phyloP scores from a whole-genome alignment of 2,888 invertebrate species.

The Cyclophora albipunctata region DNA sequence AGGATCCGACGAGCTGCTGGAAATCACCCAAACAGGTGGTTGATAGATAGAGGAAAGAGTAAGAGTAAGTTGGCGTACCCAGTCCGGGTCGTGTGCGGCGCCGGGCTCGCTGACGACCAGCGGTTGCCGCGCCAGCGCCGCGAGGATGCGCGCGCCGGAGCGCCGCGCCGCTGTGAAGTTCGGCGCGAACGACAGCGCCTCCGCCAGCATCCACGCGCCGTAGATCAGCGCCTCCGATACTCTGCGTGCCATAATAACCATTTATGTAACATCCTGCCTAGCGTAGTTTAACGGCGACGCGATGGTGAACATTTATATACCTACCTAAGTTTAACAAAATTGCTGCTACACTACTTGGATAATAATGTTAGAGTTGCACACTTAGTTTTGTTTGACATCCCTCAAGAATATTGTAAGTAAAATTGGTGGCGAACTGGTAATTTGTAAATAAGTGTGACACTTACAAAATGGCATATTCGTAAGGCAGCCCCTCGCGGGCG shows the following conservation, averaged over 20 bases:
- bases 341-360: no score
- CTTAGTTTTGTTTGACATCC: no score
- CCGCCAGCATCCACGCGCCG: conserved; percentile 87
- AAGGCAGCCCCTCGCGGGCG: conserved; percentile 75
- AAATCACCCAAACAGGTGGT: no score
- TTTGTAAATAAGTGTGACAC: conserved; percentile 20
- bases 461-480: conserved; percentile 81
- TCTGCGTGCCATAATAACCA: conserved; percentile 38
- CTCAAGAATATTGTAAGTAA: no score
- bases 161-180: conserved; percentile 82
- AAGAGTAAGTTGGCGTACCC: conserved; percentile 39
- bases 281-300: neutral
- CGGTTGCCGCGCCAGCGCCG: conserved; percentile 64
- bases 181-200: conserved; percentile 85
- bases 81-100: conserved; percentile 34
- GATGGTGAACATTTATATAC: neutral
- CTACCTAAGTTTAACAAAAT: no score
- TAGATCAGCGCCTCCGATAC: conserved; percentile 85
- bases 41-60: no score
- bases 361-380: no score
- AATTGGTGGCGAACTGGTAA: no score
- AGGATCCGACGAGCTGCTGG: no score
- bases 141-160: conserved; percentile 79
- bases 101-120: conserved; percentile 39
- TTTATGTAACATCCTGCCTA: neutral